Base-by-base conservation (phyloP, 2,888 invertebrate genomes). In the Meiosimyza decipiens region DNA sequence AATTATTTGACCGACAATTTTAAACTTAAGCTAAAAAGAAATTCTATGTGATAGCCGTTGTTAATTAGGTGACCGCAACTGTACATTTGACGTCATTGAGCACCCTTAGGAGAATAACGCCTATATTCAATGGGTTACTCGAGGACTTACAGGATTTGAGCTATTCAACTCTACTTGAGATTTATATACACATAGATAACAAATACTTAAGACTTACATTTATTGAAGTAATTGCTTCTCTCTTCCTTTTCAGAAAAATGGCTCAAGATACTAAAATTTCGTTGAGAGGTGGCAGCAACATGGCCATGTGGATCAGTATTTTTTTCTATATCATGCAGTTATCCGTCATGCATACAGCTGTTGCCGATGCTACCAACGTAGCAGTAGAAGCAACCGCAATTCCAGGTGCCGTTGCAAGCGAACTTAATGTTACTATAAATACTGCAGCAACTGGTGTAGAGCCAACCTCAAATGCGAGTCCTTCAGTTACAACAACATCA, bases 231-330 rank as follows among this genome's bases (percentile, higher is more conserved):
- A 40, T 49, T 57, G 15, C 51, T 54, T 12, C 12, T 62, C 64
- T n/a, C n/a, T 64, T 13, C 70, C 16, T 49, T 78, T 77, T 1
- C 72, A 77, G 77, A 50, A 74, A 67, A 73, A 79, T 79, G 78
- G 77, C 77, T 68, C 77, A 76, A 71, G 74, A 74, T 71, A 78
- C 72, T 51, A 75, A 73, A 73, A 70, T 72, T 15, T 16, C 13
- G 12, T 33, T 64, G 16, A 28, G 33, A 7, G 55, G 18, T 50
- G 50, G 54, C 15, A 60, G 18, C 64, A 22, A 47, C 33, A 16
- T 60, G 33, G 33, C 52, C 6, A 12, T 73, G 33, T 51, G 60
- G 47, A 64, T 59, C 64, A 64, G 66, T 18, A 51, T 75, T 13
- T 18, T 71, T 6, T 52, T 72, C 13, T 33, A 68, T 40, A 55